Conservation (phyloP, 2,888 invertebrate species). For the Andrena camellia region DNA sequence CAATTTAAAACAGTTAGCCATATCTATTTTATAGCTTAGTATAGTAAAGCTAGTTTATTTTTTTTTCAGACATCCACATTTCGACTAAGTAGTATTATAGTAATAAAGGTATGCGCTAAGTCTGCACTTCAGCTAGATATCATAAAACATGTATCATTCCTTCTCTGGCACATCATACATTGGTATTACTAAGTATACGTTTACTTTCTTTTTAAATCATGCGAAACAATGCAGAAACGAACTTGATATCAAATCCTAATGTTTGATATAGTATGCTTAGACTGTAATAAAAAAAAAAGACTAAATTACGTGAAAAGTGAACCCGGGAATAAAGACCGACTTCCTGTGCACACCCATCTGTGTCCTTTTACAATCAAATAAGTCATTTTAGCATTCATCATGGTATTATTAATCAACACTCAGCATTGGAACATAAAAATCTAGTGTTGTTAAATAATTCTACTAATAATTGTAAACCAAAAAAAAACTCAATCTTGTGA, state of each 20-base stretch:
- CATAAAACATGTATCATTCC: constrained; percentile 85
- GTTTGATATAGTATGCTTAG: constrained; percentile 80
- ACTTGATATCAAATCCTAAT: constrained; percentile 80
- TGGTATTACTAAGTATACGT: constrained; percentile 85
- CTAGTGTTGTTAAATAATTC: constrained; percentile 79
- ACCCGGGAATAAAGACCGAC: constrained; percentile 75
- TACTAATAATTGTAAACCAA: constrained; percentile 80
- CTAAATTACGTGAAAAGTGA: constrained; percentile 76
- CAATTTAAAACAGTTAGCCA: constrained; percentile 79
- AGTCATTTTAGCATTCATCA: constrained; percentile 73
- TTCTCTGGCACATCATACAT: constrained; percentile 85
- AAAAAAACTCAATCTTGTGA: constrained; percentile 80
- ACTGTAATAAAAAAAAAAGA: constrained; percentile 77
- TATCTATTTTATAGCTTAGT: constrained; percentile 84
- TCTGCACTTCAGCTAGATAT: constrained; percentile 85
- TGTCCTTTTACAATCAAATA: constrained; percentile 72
- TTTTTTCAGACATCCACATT: constrained; percentile 85
- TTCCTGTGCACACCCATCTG: constrained; percentile 74
- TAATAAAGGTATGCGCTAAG: constrained; percentile 85
- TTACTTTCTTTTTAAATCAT: constrained; percentile 80
- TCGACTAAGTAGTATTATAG: constrained; percentile 85
- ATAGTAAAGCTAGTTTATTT: constrained; percentile 85
- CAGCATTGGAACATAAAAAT: constrained; percentile 81
- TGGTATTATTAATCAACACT: constrained; percentile 80
- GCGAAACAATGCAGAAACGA: constrained; percentile 81